Conservation (phyloP, 2,113 vertebrate species). For the Dendrocopos noguchii region DNA sequence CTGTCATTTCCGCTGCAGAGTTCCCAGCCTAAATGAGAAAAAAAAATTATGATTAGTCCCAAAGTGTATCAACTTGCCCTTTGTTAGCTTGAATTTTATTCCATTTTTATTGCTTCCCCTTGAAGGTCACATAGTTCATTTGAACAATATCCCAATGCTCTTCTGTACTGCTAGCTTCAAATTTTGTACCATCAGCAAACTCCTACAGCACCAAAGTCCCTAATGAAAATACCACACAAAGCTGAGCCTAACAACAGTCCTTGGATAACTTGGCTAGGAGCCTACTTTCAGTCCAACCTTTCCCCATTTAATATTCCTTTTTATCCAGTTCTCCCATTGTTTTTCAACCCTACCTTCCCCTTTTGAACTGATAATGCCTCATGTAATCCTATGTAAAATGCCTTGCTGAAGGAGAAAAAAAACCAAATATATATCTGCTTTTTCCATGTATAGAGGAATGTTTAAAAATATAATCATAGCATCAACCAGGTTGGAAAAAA, state of each 20-base stretch:
- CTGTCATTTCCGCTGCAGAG: not conserved
- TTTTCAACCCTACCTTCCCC: not conserved
- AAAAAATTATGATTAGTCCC: not conserved
- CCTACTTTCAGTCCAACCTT: not conserved
- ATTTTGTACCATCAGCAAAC: conserved; percentile 12
- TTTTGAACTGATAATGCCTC: not conserved
- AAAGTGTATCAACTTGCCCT: not conserved
- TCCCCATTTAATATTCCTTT: not conserved
- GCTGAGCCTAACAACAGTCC: not conserved
- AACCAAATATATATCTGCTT: not conserved
- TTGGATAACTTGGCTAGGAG: not conserved
- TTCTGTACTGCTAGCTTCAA: not conserved
- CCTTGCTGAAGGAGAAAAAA: not conserved
- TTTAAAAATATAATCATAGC: not conserved
- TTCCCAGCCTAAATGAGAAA: not conserved
- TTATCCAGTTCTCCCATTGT: not conserved
- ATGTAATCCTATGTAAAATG: not conserved
- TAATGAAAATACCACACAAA: conserved; percentile 8
- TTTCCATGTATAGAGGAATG: not conserved
- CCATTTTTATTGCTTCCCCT: not conserved
- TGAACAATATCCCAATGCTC: not conserved
- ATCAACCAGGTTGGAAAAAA: no score
- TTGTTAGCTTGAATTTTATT: not conserved
- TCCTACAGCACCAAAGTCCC: not conserved
- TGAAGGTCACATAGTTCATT: conserved; percentile 2